phyloP scores from a whole-genome alignment of 23 tunicate genomes.

The Trididemnum nubilum region DNA sequence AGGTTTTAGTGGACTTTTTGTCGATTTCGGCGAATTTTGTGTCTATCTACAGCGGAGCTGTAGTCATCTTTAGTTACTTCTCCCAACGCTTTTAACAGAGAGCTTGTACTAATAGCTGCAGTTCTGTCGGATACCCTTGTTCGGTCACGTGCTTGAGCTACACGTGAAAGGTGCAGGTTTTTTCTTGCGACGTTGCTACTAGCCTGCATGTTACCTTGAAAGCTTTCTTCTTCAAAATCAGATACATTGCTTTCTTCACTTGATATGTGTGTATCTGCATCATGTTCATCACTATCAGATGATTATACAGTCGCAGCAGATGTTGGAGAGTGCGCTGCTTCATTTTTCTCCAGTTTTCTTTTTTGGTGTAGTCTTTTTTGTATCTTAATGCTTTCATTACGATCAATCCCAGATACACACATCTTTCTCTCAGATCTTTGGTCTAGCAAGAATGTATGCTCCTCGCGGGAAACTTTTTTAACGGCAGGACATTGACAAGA shows the following conservation, averaged over 20 bases:
- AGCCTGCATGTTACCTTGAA: neutral
- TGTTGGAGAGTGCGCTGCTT: neutral
- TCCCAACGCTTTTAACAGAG: neutral
- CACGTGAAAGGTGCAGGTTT: neutral
- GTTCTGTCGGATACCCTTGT: slow-evolving; percentile 11
- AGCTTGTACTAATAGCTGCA: neutral
- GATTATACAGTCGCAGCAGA: no score
- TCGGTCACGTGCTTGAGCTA: neutral
- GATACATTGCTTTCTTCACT: slow-evolving; percentile 7
- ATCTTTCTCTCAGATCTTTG: neutral
- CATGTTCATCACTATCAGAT: no score
- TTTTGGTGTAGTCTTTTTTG: neutral
- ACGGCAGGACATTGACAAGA: slow-evolving; percentile 2
- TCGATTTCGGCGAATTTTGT: slow-evolving; percentile 10
- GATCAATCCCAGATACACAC: slow-evolving; percentile 8
- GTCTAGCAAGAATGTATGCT: neutral
- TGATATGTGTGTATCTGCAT: neutral
- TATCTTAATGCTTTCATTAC: neutral
- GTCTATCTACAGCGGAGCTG: slow-evolving; percentile 7
- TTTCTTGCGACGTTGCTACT: neutral
- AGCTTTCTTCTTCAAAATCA: neutral
- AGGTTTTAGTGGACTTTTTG: neutral
- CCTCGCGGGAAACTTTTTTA: slow-evolving; percentile 2
- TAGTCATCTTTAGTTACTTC: neutral
- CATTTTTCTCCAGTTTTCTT: neutral